phyloP scores from a whole-genome alignment of 2,888 invertebrate genomes.

The Orthonevra nobilis region DNA sequence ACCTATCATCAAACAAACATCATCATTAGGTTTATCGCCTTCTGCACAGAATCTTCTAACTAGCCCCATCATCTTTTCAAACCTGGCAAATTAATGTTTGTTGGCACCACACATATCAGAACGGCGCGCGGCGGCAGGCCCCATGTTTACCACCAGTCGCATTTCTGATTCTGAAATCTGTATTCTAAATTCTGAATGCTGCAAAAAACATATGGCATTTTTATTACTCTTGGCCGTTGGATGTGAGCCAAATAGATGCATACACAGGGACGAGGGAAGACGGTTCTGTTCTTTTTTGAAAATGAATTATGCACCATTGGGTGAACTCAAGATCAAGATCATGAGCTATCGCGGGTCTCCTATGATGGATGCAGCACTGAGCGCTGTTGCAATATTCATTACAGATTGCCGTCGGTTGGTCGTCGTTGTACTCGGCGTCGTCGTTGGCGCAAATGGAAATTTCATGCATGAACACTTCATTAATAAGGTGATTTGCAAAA shows the following conservation, averaged over 20 bases:
- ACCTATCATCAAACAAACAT: constrained; percentile 43
- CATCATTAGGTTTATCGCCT: constrained; percentile 41
- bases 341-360: constrained; percentile 39
- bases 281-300: not conserved
- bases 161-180: too few relatives aligned
- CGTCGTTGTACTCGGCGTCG: too few relatives aligned
- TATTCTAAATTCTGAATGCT: too few relatives aligned
- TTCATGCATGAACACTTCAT: constrained; percentile 69
- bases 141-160: constrained; percentile 47
- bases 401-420: too few relatives aligned
- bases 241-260: constrained; percentile 60
- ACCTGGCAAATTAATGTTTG: constrained; percentile 61
- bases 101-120: constrained; percentile 62
- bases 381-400: constrained; percentile 31
- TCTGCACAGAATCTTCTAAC: constrained; percentile 49
- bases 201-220: constrained; percentile 56
- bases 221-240: constrained; percentile 61
- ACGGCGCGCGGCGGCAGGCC: too few relatives aligned
- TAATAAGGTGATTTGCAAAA: constrained; percentile 67
- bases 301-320: constrained; percentile 63
- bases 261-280: constrained; percentile 15
- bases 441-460: constrained; percentile 55
- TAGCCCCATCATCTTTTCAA: constrained; percentile 56
- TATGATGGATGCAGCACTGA: constrained; percentile 58
- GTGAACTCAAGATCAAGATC: constrained; percentile 67